Percentiles rank a stretch among this genome's conserved stretches.
Evolutionary conservation across 1,140 invertebrate genomes (phyloP).

Genomic region (Marisa cornuarietis): DNA sequence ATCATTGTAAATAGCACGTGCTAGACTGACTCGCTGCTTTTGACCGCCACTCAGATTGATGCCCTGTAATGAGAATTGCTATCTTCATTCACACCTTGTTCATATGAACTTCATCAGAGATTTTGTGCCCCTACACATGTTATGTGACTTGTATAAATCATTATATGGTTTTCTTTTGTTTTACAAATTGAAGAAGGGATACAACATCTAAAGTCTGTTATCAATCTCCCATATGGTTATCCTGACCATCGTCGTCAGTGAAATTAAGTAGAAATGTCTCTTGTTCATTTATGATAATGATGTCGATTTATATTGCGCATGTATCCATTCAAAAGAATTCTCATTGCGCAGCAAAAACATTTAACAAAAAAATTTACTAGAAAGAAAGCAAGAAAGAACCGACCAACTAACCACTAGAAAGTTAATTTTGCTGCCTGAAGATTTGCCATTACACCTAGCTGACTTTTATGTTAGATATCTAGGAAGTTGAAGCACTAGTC

Average conservation of each 20-base stretch:
- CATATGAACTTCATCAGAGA: neutral
- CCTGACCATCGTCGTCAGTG: too few relatives aligned
- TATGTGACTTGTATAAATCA: neutral
- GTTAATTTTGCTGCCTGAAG: neutral
- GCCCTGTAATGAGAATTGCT: slow-evolving; percentile 40
- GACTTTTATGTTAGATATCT: neutral
- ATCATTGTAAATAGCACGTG: slow-evolving; percentile 41
- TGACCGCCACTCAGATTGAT: slow-evolving; percentile 68
- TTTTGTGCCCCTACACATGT: neutral
- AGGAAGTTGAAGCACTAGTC: neutral
- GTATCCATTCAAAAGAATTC: too few relatives aligned
- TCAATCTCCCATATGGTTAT: neutral
- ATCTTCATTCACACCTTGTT: too few relatives aligned
- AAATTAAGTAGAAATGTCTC: too few relatives aligned
- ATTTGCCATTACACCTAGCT: neutral
- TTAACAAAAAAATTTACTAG: too few relatives aligned
- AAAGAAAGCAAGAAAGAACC: neutral
- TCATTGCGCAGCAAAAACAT: too few relatives aligned
- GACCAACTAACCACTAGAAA: neutral
- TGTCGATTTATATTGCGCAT: too few relatives aligned
- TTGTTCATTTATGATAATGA: too few relatives aligned
- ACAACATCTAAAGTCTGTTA: too few relatives aligned
- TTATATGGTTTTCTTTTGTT: neutral
- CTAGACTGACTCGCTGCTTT: slow-evolving; percentile 69
- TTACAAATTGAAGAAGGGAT: too few relatives aligned